These are phyloP conservation scores for Triplophysa siluroides DNA, from an alignment of 2,113 vertebrate species.

Conservation along the genomic window DNA sequence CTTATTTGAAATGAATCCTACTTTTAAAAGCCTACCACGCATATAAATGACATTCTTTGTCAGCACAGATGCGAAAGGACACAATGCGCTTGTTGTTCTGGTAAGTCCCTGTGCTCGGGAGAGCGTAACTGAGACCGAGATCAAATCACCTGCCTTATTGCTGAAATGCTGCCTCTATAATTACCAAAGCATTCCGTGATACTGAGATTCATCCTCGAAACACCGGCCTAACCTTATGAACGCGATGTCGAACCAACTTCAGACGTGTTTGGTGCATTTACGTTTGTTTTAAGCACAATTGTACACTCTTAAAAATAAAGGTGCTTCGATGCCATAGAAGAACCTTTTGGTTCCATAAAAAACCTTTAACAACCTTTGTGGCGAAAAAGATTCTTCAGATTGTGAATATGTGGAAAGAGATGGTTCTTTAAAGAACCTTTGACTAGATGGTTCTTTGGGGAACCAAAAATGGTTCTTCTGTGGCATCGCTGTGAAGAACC, in stretches of 20 bases:
- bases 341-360: too few relatives aligned
- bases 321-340: too few relatives aligned
- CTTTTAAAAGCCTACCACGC: conserved; percentile 34
- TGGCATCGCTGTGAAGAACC: too few relatives aligned
- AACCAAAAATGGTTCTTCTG: too few relatives aligned
- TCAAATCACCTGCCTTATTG: conserved; percentile 56
- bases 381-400: too few relatives aligned
- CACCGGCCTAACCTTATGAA: not conserved
- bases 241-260: conserved; percentile 1
- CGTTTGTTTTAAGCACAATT: too few relatives aligned
- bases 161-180: not conserved
- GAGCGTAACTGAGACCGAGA: conserved; percentile 63
- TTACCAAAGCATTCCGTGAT: conserved; percentile 15
- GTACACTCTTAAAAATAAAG: too few relatives aligned
- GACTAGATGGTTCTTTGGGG: too few relatives aligned
- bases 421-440: too few relatives aligned
- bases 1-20: conserved; percentile 44
- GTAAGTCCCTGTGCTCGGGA: conserved; percentile 39
- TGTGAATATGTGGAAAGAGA: too few relatives aligned
- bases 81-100: conserved; percentile 70
- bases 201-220: not conserved
- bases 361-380: too few relatives aligned
- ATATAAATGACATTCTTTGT: conserved; percentile 55
- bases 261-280: too few relatives aligned
- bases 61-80: conserved; percentile 37